phyloP scores from a whole-genome alignment of 2,113 vertebrate genomes.

The Sterrhoptilus dennistouni region DNA sequence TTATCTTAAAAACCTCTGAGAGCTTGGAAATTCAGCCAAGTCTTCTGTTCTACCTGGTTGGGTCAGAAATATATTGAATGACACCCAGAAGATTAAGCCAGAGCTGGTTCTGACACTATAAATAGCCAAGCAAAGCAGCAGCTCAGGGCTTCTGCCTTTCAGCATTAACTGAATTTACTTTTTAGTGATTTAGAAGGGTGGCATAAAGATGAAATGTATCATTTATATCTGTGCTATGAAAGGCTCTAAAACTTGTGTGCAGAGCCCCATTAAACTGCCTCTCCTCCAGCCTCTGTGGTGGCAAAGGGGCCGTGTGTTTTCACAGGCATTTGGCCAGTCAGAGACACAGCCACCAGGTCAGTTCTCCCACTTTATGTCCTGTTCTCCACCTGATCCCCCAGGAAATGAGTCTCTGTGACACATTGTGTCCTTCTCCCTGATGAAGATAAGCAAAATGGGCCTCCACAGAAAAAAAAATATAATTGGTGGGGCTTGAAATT shows the following conservation, averaged over 20 bases:
- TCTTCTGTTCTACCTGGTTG: slow-evolving; percentile 25
- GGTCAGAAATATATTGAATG: slow-evolving; percentile 39
- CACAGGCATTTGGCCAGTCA: not conserved
- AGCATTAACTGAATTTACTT: slow-evolving; percentile 10
- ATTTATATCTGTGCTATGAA: slow-evolving; percentile 15
- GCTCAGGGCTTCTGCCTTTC: slow-evolving; percentile 9
- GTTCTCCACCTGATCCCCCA: not conserved
- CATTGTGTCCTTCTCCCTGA: not conserved
- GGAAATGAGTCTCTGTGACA: not conserved
- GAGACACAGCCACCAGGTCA: not conserved
- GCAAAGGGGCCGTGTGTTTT: not conserved
- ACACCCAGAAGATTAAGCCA: slow-evolving; percentile 29
- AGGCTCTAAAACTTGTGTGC: slow-evolving; percentile 11
- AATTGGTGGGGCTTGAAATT: not conserved
- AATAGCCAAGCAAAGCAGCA: slow-evolving; percentile 18
- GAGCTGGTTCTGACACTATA: not conserved
- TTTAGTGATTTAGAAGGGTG: slow-evolving; percentile 21
- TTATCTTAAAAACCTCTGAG: slow-evolving; percentile 19
- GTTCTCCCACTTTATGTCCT: not conserved
- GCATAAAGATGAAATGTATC: slow-evolving; percentile 46
- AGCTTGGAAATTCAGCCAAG: slow-evolving; percentile 3
- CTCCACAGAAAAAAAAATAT: not conserved
- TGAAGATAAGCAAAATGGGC: not conserved
- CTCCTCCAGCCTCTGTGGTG: not conserved
- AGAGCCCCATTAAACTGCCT: slow-evolving; percentile 12